Percentiles rank a stretch among this genome's conserved stretches.
Evolutionary conservation across 2,113 vertebrate species (phyloP).

Genomic region (Spea multiplicata): DNA sequence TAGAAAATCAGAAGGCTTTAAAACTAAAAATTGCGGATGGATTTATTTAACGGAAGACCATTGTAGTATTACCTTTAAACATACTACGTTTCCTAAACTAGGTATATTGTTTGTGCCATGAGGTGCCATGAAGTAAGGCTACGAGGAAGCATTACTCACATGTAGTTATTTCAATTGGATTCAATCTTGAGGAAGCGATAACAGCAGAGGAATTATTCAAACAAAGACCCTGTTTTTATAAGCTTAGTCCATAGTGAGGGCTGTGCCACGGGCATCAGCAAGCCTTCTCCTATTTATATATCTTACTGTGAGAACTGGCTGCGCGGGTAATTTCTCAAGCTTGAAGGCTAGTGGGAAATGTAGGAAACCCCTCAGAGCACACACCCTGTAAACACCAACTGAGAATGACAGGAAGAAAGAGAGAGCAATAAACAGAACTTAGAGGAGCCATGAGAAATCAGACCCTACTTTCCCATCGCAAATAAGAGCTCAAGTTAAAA

Average conservation of each 20-base stretch:
- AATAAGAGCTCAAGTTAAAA: neutral
- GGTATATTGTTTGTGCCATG: neutral
- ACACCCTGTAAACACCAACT: constrained; percentile 67
- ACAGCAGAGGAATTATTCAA: constrained; percentile 10
- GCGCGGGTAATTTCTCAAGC: constrained; percentile 72
- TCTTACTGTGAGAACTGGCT: constrained; percentile 72
- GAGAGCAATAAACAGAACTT: constrained; percentile 69
- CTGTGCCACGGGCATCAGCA: constrained; percentile 53
- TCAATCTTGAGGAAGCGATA: constrained; percentile 39
- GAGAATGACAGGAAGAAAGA: constrained; percentile 83
- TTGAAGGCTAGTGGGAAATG: constrained; percentile 67
- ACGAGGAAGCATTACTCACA: constrained; percentile 5
- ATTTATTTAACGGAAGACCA: too few species aligned
- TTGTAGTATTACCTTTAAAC: too few species aligned
- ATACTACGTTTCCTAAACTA: too few species aligned
- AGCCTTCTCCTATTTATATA: constrained; percentile 76
- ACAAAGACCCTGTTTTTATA: constrained; percentile 37
- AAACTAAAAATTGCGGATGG: too few species aligned
- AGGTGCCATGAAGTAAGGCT: neutral
- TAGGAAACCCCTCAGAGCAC: constrained; percentile 69
- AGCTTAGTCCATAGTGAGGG: constrained; percentile 12
- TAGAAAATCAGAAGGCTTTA: too few species aligned
- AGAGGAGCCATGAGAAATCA: constrained; percentile 67
- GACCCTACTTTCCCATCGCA: constrained; percentile 55
- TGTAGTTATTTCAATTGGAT: constrained; percentile 10